Evolutionary conservation across 2,113 vertebrate genomes (phyloP), one percentile per base, ranked within the genome.

Genomic region (Perca flavescens): DNA sequence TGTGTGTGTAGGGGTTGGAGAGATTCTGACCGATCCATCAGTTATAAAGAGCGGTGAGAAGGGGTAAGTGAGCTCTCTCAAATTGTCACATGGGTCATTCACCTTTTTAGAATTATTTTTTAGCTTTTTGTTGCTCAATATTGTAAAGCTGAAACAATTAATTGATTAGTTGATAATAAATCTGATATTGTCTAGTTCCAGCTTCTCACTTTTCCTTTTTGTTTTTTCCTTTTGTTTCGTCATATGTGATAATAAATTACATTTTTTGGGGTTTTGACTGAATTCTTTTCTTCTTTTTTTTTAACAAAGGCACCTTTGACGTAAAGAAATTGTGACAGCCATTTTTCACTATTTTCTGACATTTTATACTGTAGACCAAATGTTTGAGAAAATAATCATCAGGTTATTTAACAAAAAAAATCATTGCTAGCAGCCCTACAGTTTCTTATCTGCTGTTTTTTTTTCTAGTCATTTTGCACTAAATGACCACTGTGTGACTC

Each of bases 41-140:
- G 98, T 99, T 74, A 99, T 99, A 88, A 99, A 99, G 92, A 98
- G 98, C 81, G 98, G 98, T 86, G 97, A 99, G 94, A 99, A 99
- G 88, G 97, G 97, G 98, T 98, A 90, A 95, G 94, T 86, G 7
- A 19, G 2, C 19, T 34, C 0, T 16, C n/a, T 67, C 17, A 0
- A 9, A 46, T 54, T 61, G 31, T 61, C 14, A 34, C 63, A 46
- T 6, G 7, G 17, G 50, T 0, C 4, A 12, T 19, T 49, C 1
- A 8, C 11, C 16, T 49, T 40, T 7, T 63, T 28, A 2, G 2
- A 34, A 43, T 17, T n/a, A n/a, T 71, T 5, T 22, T 75, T 49
- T 4, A 31, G 14, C 7, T 15, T 60, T 2, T 46, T 62, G 6
- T 21, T 0, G 25, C 34, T 67, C 14, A 17, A 4, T 9, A 22